Percentiles rank a stretch among this genome's conserved stretches.
phyloP scores from a whole-genome alignment of 2,888 invertebrate genomes.

The Volucella inanis region DNA sequence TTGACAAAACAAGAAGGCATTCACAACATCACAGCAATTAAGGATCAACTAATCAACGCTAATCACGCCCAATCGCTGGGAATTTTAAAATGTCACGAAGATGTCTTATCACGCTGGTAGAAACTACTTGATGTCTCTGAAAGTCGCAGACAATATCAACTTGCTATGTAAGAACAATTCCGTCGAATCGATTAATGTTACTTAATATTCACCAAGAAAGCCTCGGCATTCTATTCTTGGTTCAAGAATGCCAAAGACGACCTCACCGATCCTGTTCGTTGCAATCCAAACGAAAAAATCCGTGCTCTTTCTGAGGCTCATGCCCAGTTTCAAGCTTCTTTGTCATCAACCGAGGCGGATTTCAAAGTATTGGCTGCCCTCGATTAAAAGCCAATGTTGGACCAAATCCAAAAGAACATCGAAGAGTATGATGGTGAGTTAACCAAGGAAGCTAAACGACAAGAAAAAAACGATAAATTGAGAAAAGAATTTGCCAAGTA shows the following conservation, averaged over 20 bases:
- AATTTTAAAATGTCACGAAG: slow-evolving; percentile 95
- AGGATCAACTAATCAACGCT: slow-evolving; percentile 96
- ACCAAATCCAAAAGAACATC: slow-evolving; percentile 99
- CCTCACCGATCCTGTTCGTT: slow-evolving; percentile 99
- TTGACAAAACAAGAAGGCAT: slow-evolving; percentile 99
- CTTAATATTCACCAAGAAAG: slow-evolving; percentile 99
- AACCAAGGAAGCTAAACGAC: slow-evolving; percentile 97
- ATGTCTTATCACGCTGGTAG: slow-evolving; percentile 98
- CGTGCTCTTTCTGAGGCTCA: slow-evolving; percentile 98
- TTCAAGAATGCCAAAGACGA: slow-evolving; percentile 99
- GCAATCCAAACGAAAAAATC: slow-evolving; percentile 99
- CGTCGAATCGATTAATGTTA: slow-evolving; percentile 99
- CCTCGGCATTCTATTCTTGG: slow-evolving; percentile 99
- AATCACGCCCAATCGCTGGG: slow-evolving; percentile 96
- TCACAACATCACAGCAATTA: slow-evolving; percentile 96
- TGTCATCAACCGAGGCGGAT: slow-evolving; percentile 98
- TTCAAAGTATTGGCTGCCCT: slow-evolving; percentile 98
- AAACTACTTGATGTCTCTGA: slow-evolving; percentile 96
- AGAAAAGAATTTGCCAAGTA: slow-evolving; percentile 99
- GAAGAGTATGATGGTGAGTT: slow-evolving; percentile 96
- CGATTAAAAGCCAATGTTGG: slow-evolving; percentile 99
- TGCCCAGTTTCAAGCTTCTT: slow-evolving; percentile 97
- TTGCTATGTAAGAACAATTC: slow-evolving; percentile 99
- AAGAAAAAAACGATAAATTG: slow-evolving; percentile 99
- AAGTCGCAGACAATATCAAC: slow-evolving; percentile 94